Evolutionary conservation across 2,113 vertebrate genomes (phyloP), one percentile per base, ranked within the genome.

Genomic region (Pseudorhombus dupliciocellatus): DNA sequence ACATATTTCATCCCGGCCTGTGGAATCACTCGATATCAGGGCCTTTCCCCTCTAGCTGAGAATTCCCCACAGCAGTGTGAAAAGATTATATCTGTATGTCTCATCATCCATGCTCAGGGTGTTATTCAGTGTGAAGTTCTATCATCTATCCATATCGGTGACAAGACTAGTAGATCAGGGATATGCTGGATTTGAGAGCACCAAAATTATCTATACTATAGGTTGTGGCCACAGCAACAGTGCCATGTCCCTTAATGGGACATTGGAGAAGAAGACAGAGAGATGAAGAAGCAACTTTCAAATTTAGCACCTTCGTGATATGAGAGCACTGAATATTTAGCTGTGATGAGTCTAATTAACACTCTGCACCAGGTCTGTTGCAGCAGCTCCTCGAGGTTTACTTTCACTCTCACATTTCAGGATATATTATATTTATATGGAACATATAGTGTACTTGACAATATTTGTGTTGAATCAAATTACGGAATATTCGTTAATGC

Each of bases 1-100:
- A 81, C 75, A 80, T 81, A 76, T 84, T 84, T 71, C 80, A 67
- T 61, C 75, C 30, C 51, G 28, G 70, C 72, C 72, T 67, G 71
- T 65, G 21, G 63, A 78, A 70, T 75, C 82, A 21, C 54, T 73
- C 77, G 73, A 66, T 84, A 80, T 80, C 59, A 65, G 68, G 7
- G 15, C 54, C 40, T 60, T 54, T 68, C 22, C 67, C 11, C 50
- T 44, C 37, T 46, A 69, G 48, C 77, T 10, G 57, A 67, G 84
- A 75, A 46, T 69, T 79, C 69, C 48, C 68, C 77, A 30, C 46
- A n/a, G 46, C 20, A 3, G 20, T n/a, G 46, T 20, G n/a, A 20
- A 7, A n/a, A 20, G 46, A 48, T 48, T 8, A 0, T 48, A 7
- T 42, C 40, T 42, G 55, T 25, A 7, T 26, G 65, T 37, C 70